phyloP scores from a whole-genome alignment of 2,888 invertebrate species.

The Agrotis puta region DNA sequence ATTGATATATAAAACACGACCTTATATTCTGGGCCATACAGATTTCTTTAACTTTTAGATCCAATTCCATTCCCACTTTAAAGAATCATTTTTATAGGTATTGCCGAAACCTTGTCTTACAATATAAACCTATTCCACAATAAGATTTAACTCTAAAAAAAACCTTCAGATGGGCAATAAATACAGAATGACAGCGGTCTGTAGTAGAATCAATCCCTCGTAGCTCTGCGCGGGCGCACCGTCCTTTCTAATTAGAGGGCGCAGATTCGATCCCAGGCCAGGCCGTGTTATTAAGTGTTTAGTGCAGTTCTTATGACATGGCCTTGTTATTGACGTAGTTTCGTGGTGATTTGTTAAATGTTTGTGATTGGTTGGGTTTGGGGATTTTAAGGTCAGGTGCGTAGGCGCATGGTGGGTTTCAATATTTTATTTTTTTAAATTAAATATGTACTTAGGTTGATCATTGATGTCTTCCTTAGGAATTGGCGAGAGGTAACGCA shows the following conservation, averaged over 20 bases:
- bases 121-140: slow-evolving; percentile 18
- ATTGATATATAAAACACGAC: too few species aligned
- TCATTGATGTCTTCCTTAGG: too few species aligned
- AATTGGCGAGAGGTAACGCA: too few species aligned
- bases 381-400: slow-evolving; percentile 11
- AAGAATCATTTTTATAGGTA: too few species aligned
- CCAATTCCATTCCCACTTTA: too few species aligned
- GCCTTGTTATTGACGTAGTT: slow-evolving; percentile 53
- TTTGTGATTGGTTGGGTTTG: slow-evolving; percentile 37
- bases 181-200: slow-evolving; percentile 86
- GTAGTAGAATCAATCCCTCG: slow-evolving; percentile 82
- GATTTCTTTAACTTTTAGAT: too few species aligned
- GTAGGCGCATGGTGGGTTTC: background rate
- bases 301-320: slow-evolving; percentile 60
- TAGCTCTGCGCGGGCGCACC: slow-evolving; percentile 56
- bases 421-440: too few species aligned
- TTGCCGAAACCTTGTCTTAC: too few species aligned
- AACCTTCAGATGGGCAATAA: slow-evolving; percentile 72
- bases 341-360: slow-evolving; percentile 38
- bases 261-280: slow-evolving; percentile 69
- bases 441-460: too few species aligned
- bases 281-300: slow-evolving; percentile 80
- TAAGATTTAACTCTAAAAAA: slow-evolving; percentile 39
- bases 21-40: too few species aligned
- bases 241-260: slow-evolving; percentile 79